phyloP scores from a whole-genome alignment of 2,113 vertebrate species.

The Hirundichthys speculiger region DNA sequence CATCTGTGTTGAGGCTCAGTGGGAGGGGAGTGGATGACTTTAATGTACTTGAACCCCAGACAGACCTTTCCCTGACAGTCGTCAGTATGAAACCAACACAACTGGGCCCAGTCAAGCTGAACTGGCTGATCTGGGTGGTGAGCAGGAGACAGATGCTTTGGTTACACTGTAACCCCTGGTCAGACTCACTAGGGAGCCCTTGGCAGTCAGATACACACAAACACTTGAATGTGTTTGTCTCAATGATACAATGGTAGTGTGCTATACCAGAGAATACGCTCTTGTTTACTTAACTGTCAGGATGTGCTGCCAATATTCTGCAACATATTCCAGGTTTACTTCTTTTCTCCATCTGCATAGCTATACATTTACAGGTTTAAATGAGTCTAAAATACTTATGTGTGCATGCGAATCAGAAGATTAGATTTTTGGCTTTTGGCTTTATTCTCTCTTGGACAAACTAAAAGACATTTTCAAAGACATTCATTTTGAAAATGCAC shows the following conservation, averaged over 20 bases:
- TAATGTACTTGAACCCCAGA: slow-evolving; percentile 78
- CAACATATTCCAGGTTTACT: not conserved
- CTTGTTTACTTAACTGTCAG: slow-evolving; percentile 34
- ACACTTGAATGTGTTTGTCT: slow-evolving; percentile 64
- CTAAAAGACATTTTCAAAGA: not conserved
- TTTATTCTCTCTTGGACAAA: not conserved
- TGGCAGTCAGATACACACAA: slow-evolving; percentile 59
- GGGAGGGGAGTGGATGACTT: slow-evolving; percentile 73
- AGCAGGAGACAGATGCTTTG: slow-evolving; percentile 79
- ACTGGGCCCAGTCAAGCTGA: slow-evolving; percentile 76
- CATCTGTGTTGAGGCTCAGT: slow-evolving; percentile 78
- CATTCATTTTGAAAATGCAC: not conserved
- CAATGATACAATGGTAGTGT: slow-evolving; percentile 44
- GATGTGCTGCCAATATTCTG: slow-evolving; percentile 3
- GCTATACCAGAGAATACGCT: slow-evolving; percentile 22
- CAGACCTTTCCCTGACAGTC: slow-evolving; percentile 75
- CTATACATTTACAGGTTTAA: not conserved
- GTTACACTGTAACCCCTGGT: slow-evolving; percentile 75
- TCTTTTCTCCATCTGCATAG: not conserved
- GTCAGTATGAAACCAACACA: slow-evolving; percentile 74
- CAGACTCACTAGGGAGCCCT: slow-evolving; percentile 71
- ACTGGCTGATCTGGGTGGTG: slow-evolving; percentile 76
- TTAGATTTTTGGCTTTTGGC: not conserved
- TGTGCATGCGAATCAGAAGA: not conserved
- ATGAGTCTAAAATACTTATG: not conserved